Evolutionary conservation across 1,140 invertebrate genomes (phyloP).

Genomic region (Planococcus citri): DNA sequence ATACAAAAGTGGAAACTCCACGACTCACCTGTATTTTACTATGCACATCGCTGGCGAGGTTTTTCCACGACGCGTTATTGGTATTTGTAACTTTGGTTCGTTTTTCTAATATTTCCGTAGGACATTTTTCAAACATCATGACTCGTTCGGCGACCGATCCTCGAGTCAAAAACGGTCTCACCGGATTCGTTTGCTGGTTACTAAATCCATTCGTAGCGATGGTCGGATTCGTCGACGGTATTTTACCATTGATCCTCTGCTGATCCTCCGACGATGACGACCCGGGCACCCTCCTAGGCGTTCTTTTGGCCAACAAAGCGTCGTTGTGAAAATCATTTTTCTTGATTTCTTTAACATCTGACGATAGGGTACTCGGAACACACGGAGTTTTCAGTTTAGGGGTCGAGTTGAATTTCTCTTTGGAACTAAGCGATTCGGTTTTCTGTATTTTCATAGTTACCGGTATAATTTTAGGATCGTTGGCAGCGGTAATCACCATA

Average conservation of each 20-base stretch:
- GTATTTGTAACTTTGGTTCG: constrained; percentile 38
- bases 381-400: too few relatives aligned
- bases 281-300: too few relatives aligned
- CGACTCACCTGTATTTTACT: constrained; percentile 60
- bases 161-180: constrained; percentile 72
- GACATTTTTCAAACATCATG: constrained; percentile 81
- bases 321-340: background rate
- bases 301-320: background rate
- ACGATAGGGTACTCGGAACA: too few relatives aligned
- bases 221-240: constrained; percentile 38
- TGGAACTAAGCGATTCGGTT: too few relatives aligned
- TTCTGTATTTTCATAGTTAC: too few relatives aligned
- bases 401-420: constrained; percentile 27
- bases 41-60: constrained; percentile 45
- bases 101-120: constrained; percentile 62
- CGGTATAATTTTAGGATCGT: constrained; percentile 10
- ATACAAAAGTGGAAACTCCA: too few relatives aligned
- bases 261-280: background rate
- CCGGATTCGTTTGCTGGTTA: constrained; percentile 43
- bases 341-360: background rate
- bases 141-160: constrained; percentile 84
- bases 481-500: constrained; percentile 41
- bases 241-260: too few relatives aligned
- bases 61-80: constrained; percentile 46
- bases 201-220: constrained; percentile 37